These are phyloP conservation scores for Rattus rattus DNA, from an alignment of 2,113 vertebrate genomes.

Conservation along the genomic window DNA sequence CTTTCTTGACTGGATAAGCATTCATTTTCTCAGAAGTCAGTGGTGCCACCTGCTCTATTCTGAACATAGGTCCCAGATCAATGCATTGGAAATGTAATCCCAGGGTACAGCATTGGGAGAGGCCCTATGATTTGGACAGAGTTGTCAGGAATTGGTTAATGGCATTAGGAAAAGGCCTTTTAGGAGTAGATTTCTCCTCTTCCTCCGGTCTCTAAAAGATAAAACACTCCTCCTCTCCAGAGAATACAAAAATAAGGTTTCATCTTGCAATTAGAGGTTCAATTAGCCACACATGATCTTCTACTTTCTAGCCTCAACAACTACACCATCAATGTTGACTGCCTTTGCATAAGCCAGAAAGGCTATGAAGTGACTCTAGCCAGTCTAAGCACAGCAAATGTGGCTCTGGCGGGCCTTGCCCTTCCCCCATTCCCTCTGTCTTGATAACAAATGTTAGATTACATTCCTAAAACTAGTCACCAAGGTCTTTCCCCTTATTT, in stretches of 20 bases:
- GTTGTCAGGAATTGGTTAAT: not conserved
- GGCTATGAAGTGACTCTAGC: not conserved
- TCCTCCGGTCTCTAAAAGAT: not conserved
- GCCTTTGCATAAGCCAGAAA: not conserved
- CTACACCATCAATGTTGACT: not conserved
- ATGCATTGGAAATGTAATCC: not conserved
- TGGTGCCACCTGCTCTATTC: too few species aligned
- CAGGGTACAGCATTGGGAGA: not conserved
- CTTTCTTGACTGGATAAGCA: not conserved
- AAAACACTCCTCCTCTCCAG: not conserved
- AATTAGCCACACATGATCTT: not conserved
- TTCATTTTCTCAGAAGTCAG: not conserved
- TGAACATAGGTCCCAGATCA: not conserved
- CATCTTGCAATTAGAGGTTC: not conserved
- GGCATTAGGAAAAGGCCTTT: not conserved
- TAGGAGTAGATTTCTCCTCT: not conserved
- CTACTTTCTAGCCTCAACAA: not conserved
- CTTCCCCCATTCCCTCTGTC: not conserved
- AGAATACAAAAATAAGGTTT: not conserved
- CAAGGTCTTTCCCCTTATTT: not conserved
- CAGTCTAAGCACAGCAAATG: not conserved
- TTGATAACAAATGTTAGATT: not conserved
- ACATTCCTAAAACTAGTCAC: not conserved
- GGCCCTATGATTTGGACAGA: not conserved
- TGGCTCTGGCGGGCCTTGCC: not conserved